Conservation (phyloP, 2,888 invertebrate genomes). For the Amorpha juglandis region DNA sequence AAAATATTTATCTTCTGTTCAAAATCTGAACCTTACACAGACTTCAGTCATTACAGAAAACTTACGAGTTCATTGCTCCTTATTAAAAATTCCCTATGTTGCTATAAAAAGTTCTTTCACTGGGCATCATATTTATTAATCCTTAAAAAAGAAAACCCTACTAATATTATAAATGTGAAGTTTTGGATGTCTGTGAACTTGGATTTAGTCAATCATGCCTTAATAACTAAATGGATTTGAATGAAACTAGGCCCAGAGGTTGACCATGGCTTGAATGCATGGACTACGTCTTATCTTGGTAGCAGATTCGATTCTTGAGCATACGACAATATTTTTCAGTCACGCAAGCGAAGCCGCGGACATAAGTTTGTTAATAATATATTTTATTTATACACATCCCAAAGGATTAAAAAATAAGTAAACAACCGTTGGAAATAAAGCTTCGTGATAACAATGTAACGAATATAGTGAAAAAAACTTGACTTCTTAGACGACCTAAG, state of each 20-base stretch:
- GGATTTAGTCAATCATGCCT: too few relatives aligned
- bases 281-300: too few relatives aligned
- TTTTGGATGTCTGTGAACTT: too few relatives aligned
- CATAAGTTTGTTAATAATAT: not conserved
- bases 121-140: not conserved
- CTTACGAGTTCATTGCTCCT: not conserved
- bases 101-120: slow-evolving; percentile 7
- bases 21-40: not conserved
- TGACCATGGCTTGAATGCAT: too few relatives aligned
- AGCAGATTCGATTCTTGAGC: too few relatives aligned
- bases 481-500: slow-evolving; percentile 8
- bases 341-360: too few relatives aligned
- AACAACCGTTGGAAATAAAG: not conserved
- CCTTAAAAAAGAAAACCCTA: not conserved
- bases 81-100: slow-evolving; percentile 8
- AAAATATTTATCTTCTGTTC: not conserved
- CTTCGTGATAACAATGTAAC: not conserved
- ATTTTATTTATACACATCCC: slow-evolving; percentile 15
- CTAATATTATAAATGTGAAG: too few relatives aligned
- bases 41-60: not conserved
- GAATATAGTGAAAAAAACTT: slow-evolving; percentile 8
- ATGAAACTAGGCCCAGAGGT: too few relatives aligned
- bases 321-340: too few relatives aligned
- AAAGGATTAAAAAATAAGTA: slow-evolving; percentile 24
- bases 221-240: too few relatives aligned